Conservation (phyloP, 2,797 vertebrate species). For the Sorex maritimensis region DNA sequence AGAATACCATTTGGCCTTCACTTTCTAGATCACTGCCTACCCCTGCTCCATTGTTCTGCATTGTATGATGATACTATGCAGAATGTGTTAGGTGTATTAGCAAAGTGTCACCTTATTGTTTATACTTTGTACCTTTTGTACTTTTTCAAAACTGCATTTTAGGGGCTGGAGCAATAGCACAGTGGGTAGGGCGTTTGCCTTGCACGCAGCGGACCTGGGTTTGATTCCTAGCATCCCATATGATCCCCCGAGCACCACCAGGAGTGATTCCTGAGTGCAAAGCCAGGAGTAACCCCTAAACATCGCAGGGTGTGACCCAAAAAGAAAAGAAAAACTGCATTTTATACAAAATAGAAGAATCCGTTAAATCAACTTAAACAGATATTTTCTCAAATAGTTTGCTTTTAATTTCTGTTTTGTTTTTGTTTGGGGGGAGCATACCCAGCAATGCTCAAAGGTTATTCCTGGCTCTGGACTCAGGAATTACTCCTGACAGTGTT, state of each 20-base stretch:
- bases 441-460: too few relatives aligned
- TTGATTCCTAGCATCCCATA: too few relatives aligned
- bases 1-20: not conserved
- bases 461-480: too few relatives aligned
- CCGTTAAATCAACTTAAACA: not conserved
- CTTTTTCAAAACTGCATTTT: slow-evolving; percentile 8
- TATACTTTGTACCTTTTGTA: not conserved
- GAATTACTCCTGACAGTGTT: too few relatives aligned
- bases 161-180: too few relatives aligned
- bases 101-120: not conserved
- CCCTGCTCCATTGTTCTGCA: not conserved
- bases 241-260: too few relatives aligned
- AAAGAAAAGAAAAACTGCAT: not conserved
- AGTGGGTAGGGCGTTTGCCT: too few relatives aligned
- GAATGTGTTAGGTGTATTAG: not conserved
- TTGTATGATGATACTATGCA: not conserved
- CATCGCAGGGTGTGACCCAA: too few relatives aligned
- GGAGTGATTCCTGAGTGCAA: too few relatives aligned
- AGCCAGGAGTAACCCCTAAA: too few relatives aligned
- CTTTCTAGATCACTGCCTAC: not conserved
- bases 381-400: slow-evolving; percentile 36
- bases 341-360: slow-evolving; percentile 27
- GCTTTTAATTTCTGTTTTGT: not conserved
- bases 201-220: too few relatives aligned
- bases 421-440: too few relatives aligned